Base-by-base conservation (phyloP, 1,140 invertebrate genomes). In the Holotrichia oblita region DNA sequence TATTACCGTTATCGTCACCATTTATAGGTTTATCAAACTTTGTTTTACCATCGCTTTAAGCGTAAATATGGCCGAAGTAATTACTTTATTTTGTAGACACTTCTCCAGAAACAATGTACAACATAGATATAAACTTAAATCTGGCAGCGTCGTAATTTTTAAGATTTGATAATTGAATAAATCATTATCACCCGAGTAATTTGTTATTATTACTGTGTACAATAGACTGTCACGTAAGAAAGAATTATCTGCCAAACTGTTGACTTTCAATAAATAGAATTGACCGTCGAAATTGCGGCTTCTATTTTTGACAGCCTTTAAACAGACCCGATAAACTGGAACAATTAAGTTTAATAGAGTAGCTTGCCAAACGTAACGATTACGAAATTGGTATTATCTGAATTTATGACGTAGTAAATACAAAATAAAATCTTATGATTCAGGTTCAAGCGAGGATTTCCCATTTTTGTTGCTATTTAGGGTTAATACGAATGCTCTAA, bases 221-320 rank as follows among this genome's bases (percentile, higher is more conserved):
- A 48, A 22, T 69, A 69, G 22, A 22, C 17, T 55, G 48, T 55
- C 48, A 55, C 48, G 48, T 55, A 55, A 55, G n/a, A 55, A 69
- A 17, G 61, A 27, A 69, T 20, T 27, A 27, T 24, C 20, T 69
- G 61, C 61, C 61, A 69, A 69, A 69, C 61, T 69, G 24, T 69
- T 69, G 61, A 69, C 61, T 69, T 69, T 69, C 61, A 69, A 22
- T 7, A 7, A 69, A 69, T 22, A 69, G 61, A 27, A 22, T 34
- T 12, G 61, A 22, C 61, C 12, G 61, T 34, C 10, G 61, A 27
- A 69, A 69, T 69, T 69, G 12, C 27, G 8, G 3, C 61, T 34
- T 34, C 61, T 69, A 69, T 69, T 69, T 69, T 69, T 7, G 61
- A 34, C 61, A n/a, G 61, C 22, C 22, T 27, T 69, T 69, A 69